Evolutionary conservation across 1,140 invertebrate genomes (phyloP), one percentile per base, ranked within the genome.

Genomic region (Vollenhovia emeryi): DNA sequence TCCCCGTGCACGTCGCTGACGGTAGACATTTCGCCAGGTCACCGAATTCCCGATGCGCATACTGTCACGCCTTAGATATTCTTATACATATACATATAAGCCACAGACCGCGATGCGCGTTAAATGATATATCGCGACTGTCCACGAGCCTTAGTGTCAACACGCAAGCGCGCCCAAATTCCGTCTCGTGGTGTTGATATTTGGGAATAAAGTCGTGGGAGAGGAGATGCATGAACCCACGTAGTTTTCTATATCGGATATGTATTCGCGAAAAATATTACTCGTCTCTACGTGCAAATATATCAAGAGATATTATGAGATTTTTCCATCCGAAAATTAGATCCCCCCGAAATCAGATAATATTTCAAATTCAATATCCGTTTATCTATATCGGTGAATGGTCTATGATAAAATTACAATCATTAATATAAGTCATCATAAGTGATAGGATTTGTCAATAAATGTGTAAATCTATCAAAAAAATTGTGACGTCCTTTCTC

Each of bases 11-110:
- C 64, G 21, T 85, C 84, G 59, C 33, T 68, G 82, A 89, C 85
- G 69, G 71, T 59, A 82, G 88, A 90, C 82, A 84, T 91, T 91
- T 89, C 84, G 75, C 76, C 80, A 73, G 60, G 59, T 87, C 82
- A 83, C 83, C 82, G 74, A 90, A 87, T 80, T 79, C 71, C 5
- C 40, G 60, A 69, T 73, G 24, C 60, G 33, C 64, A 62, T 64
- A 62, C 69, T 33, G 33, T 43, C 48, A 40, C 66, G 45, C 50
- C 64, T 68, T 85, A n/a, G 73, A 88, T 79, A 88, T 88, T 89
- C 78, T 57, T 66, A 64, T 62, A 71, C 43, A 33, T 68, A 78
- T 13, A 86, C 55, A n/a, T 24, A 4, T 43, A 36, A 45, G 1
- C 11, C 48, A 30, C 43, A 75, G 27, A 76, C 0, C 45, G n/a